Evolutionary conservation across 2,888 invertebrate genomes (phyloP), one percentile per base, ranked within the genome.

Genomic region (Scaptomyza parva): DNA sequence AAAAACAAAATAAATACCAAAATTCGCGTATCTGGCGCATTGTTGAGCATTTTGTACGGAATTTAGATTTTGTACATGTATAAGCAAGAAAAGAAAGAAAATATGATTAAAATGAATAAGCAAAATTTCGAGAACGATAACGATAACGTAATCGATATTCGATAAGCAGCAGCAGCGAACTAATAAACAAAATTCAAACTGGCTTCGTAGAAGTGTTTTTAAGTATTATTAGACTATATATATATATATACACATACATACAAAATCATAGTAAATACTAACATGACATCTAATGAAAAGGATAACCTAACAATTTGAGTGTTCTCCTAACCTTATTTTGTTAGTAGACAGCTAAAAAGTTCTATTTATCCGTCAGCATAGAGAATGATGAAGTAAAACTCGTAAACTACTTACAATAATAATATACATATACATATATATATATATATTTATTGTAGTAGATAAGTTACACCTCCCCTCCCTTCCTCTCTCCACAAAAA

Each of bases 131-230:
- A 53, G 45, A 18, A 18, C 26, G 52, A 53, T 50, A 57, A 22
- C 24, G 41, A 40, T 41, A 43, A 47, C 35, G 9, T 5, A 26
- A 45, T 51, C 30, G 35, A 64, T 47, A 37, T 63, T 64, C 35
- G 61, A 62, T 51, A 63, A 66, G 60, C 63, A 67, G 59, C 63
- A 66, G 59, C 63, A 71, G 60, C 79, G 67, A 79, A 77, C 76
- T 67, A 69, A 83, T 64, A 63, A 66, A 69, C 54, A 76, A 80
- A 80, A 85, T 85, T 77, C 83, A 83, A 86, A 80, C 86, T 76
- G 88, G 84, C 88, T 85, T 85, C 86, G 89, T 86, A 85, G 88
- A 80, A 88, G 76, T 76, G 82, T 86, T 86, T 84, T 86, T 76
- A 89, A 85, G 81, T 88, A 88, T 86, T 88, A 86, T 72, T 86